Base-by-base conservation (phyloP, 2,797 vertebrate genomes). In the Acanthopagrus latus region DNA sequence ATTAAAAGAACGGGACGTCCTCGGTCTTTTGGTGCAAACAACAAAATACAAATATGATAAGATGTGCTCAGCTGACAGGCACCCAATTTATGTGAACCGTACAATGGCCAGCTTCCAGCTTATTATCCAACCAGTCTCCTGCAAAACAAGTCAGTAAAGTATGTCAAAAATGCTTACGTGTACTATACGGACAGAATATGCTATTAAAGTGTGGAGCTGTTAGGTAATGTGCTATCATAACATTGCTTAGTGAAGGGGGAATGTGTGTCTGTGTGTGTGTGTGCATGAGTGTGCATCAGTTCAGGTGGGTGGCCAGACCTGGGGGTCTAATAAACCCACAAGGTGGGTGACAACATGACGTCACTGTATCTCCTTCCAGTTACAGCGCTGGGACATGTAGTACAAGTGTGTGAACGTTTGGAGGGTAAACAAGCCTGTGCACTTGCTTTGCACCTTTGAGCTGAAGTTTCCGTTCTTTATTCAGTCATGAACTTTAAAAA, bases 381-480 rank as follows among this genome's bases (percentile, higher is more conserved):
- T 71, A 83, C 51, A 65, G 29, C 52, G 38, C 47, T 44, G 27
- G 80, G 71, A 90, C 91, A 80, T 79, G 73, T 17, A 76, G 89
- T 88, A 57, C 78, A 69, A 81, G 75, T 73, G 74, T 47, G 71
- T 47, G 62, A 85, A 69, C 25, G 1, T 52, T 23, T 62, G 50
- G 38, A 74, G 46, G 46, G 62, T 88, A 91, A 91, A 92, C 86
- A 84, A 80, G 64, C 82, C 56, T 17, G 38, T 51, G 64, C 50
- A 50, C 52, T 72, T 73, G 74, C 58, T 78, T 54, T 81, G 81
- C 80, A 81, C 69, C 64, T 71, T 29, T 33, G 63, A 86, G 87
- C 70, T 62, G 57, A 88, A 81, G 86, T 89, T 93, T 92, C 90
- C 57, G 66, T 88, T 86, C 83, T 87, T 87, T 83, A 71, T 88